These are phyloP conservation scores for Chromobotia macracanthus DNA, from an alignment of 2,797 vertebrate genomes.

Conservation along the genomic window DNA sequence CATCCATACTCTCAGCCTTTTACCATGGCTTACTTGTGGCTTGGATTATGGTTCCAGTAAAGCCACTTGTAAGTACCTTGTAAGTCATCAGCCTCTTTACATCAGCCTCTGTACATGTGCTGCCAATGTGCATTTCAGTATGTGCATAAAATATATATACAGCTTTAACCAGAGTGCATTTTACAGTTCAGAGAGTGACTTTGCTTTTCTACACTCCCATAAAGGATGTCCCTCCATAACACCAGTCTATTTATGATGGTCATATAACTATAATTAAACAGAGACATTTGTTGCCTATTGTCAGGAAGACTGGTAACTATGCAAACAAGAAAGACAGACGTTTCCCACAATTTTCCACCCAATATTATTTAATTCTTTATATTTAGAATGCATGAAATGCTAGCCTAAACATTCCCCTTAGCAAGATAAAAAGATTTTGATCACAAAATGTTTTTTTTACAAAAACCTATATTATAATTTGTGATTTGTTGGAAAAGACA, in stretches of 20 bases:
- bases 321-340: conserved; percentile 17
- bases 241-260: conserved; percentile 75
- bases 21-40: conserved; percentile 56
- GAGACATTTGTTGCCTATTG: conserved; percentile 71
- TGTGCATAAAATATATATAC: conserved; percentile 75
- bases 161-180: conserved; percentile 64
- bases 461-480: background rate
- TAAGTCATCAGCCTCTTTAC: conserved; percentile 57
- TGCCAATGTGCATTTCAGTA: conserved; percentile 75
- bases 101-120: conserved; percentile 70
- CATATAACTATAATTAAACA: conserved; percentile 81
- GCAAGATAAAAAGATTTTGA: background rate
- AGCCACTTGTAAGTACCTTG: too few relatives aligned
- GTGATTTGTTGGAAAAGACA: background rate
- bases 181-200: conserved; percentile 76
- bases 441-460: background rate
- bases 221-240: conserved; percentile 76
- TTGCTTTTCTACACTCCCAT: conserved; percentile 76
- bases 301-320: conserved; percentile 6
- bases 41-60: conserved; percentile 51
- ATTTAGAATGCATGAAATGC: background rate
- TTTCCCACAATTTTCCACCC: background rate
- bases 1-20: conserved; percentile 55
- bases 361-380: background rate
- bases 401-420: background rate